Evolutionary conservation across 2,797 vertebrate genomes (phyloP).

Genomic region (Pygocentrus nattereri): DNA sequence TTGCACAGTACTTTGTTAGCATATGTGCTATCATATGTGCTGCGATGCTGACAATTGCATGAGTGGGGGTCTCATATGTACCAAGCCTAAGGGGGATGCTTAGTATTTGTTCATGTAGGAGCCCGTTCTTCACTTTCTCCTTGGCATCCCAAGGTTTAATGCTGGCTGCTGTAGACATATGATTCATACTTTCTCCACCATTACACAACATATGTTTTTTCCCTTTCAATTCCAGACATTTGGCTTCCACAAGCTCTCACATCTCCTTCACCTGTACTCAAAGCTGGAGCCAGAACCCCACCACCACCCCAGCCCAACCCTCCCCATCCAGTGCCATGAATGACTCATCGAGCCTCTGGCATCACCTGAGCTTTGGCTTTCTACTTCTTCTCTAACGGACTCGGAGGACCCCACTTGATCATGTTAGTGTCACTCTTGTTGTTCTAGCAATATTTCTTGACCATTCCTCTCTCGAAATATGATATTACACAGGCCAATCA

Average conservation of each 20-base stretch:
- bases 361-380: not conserved
- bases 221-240: not conserved
- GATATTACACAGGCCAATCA: not conserved
- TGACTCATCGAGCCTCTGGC: slow-evolving; percentile 2
- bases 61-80: not conserved
- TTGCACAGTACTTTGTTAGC: not conserved
- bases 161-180: not conserved
- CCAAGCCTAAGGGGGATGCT: not conserved
- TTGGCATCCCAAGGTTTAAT: not conserved
- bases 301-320: not conserved
- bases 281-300: not conserved
- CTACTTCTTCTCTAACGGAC: not conserved
- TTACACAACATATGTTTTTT: not conserved
- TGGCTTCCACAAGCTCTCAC: slow-evolving; percentile 1
- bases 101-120: not conserved
- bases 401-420: not conserved
- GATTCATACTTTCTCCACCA: not conserved
- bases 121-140: not conserved
- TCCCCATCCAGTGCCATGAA: not conserved
- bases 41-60: not conserved
- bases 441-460: not conserved
- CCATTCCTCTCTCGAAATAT: not conserved
- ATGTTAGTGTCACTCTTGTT: not conserved
- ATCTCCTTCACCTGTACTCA: not conserved
- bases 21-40: not conserved